Evolutionary conservation across 2,888 invertebrate genomes (phyloP), one percentile per base, ranked within the genome.

Genomic region (Amphimallon solstitiale): DNA sequence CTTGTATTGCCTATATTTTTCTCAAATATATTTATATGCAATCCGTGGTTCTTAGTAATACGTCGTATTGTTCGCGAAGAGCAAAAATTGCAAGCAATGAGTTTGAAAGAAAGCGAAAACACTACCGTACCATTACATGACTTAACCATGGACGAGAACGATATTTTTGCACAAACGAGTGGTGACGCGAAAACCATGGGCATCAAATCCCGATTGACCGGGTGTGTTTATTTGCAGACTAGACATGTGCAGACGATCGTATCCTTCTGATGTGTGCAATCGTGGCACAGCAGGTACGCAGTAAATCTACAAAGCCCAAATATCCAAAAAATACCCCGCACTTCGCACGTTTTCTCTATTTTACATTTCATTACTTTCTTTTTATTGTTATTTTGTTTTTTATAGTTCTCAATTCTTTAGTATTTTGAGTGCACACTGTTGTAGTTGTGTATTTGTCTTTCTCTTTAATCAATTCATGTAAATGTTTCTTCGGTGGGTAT

Each of bases 171-270:
- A 56, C 56, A 56, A 52, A 19, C 52, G 19, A 40, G 23, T 38
- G 56, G 56, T 43, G 56, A 40, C 23, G 43, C 64, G 29, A 37
- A 40, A 19, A 29, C 37, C 40, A 23, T 56, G 40, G 40, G 40
- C 38, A 23, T 40, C 37, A 68, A 71, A 63, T 70, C 69, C 68
- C 54, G 63, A 70, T 72, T 78, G 77, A 77, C 74, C 73, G 75
- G 76, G 76, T 74, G 67, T 77, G 73, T 79, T 77, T 79, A 67
- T 77, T 93, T 93, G 85, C 94, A 95, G 95, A 93, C 93, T 96
- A 90, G 96, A 96, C 92, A 96, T 96, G 95, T 96, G 96, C 92
- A 92, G 96, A 87, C 90, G 95, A 88, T 92, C 94, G 87, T 92
- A 91, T 88, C 92, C 93, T 84, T 92, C 92, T 88, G 95, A 94